Evolutionary conservation across 2,888 invertebrate genomes (phyloP).

Genomic region (Eupithecia exiguata): DNA sequence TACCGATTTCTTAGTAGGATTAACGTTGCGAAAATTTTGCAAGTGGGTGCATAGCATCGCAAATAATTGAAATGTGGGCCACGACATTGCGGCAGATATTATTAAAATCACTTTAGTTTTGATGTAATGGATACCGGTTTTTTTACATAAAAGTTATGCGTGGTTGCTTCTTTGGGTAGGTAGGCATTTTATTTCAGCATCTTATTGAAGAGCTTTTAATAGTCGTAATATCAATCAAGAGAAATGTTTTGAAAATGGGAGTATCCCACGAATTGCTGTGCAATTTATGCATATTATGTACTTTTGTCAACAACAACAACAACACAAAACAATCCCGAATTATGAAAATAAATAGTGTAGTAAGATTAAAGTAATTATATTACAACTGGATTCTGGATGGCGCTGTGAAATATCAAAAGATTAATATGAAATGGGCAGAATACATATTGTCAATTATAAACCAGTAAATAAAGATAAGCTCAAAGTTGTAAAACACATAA

Average conservation of each 20-base stretch:
- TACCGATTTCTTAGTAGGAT: not conserved
- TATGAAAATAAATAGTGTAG: too few relatives aligned
- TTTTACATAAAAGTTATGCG: not conserved
- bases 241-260: too few relatives aligned
- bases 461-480: not conserved
- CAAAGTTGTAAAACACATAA: not conserved
- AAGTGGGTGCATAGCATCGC: conserved; percentile 4
- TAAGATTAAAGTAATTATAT: too few relatives aligned
- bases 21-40: not conserved
- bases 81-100: conserved; percentile 1
- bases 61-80: not conserved
- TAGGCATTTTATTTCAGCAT: not conserved
- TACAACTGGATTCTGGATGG: too few relatives aligned
- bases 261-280: too few relatives aligned
- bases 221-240: too few relatives aligned
- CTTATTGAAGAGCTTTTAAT: not conserved
- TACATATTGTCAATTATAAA: too few relatives aligned
- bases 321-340: too few relatives aligned
- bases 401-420: too few relatives aligned
- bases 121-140: not conserved
- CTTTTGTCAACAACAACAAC: too few relatives aligned
- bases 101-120: conserved; percentile 1
- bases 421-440: too few relatives aligned
- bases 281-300: too few relatives aligned
- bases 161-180: not conserved